Conservation (phyloP, 2,797 vertebrate species). For the Etheostoma nigrum region DNA sequence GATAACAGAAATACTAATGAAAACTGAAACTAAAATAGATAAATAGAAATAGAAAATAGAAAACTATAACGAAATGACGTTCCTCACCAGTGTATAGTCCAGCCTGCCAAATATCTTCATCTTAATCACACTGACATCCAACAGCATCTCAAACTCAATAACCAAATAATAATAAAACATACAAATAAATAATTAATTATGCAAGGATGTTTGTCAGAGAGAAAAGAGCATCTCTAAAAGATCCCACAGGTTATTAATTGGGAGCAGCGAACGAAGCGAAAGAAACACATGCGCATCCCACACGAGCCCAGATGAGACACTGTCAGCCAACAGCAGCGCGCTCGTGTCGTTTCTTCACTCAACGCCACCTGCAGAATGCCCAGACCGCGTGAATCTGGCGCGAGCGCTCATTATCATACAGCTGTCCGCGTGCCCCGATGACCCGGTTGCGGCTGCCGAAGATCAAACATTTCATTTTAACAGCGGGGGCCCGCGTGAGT, state of each 20-base stretch:
- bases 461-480: slow-evolving; percentile 64
- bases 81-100: slow-evolving; percentile 87
- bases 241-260: background rate
- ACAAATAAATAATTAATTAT: slow-evolving; percentile 5
- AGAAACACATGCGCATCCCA: slow-evolving; percentile 4
- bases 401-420: slow-evolving; percentile 88
- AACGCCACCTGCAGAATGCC: slow-evolving; percentile 63
- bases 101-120: slow-evolving; percentile 89
- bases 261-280: background rate
- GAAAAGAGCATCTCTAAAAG: background rate
- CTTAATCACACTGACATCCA: slow-evolving; percentile 72
- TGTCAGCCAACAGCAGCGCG: slow-evolving; percentile 7
- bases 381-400: slow-evolving; percentile 30
- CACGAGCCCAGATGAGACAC: slow-evolving; percentile 17
- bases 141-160: slow-evolving; percentile 64
- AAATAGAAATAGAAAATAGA: no score
- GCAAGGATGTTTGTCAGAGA: background rate
- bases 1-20: background rate
- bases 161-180: background rate
- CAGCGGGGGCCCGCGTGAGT: no score
- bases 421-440: slow-evolving; percentile 80
- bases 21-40: no score
- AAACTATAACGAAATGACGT: background rate
- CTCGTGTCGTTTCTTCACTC: slow-evolving; percentile 53
- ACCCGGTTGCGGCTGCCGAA: slow-evolving; percentile 49